Percentiles rank a stretch among this genome's conserved stretches.
Conservation (phyloP, 64 coral and sea anemone species). For the Stichodactyla mertensii region DNA sequence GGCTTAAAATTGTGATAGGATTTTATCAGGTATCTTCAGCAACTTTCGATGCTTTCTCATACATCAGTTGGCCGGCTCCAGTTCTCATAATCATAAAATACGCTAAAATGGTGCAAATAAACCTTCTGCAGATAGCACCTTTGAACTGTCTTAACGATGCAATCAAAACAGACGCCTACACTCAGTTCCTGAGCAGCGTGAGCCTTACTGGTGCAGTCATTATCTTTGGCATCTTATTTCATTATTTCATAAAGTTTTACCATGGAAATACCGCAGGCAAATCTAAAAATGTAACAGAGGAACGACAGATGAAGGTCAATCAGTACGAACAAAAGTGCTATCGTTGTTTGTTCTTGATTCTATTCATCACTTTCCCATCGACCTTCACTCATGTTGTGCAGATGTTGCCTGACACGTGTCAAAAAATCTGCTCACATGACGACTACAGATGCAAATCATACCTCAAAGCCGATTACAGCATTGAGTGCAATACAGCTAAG, state of each 20-base stretch:
- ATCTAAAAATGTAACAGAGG: neutral
- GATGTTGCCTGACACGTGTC: neutral
- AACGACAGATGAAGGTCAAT: neutral
- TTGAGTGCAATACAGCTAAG: neutral
- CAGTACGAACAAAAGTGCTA: slow-evolving; percentile 6
- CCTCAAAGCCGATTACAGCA: slow-evolving; percentile 12
- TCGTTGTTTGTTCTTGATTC: neutral
- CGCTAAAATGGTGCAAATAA: slow-evolving; percentile 45
- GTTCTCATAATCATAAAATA: slow-evolving; percentile 20
- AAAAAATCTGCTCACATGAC: neutral
- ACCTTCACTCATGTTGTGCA: neutral
- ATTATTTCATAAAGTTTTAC: slow-evolving; percentile 20
- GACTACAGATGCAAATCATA: neutral
- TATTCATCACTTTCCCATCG: slow-evolving; percentile 8
- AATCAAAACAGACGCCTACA: slow-evolving; percentile 30
- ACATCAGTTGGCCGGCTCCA: slow-evolving; percentile 40
- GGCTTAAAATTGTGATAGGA: slow-evolving; percentile 8
- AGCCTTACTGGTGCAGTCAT: slow-evolving; percentile 31
- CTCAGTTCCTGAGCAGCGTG: slow-evolving; percentile 11
- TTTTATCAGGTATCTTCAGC: slow-evolving; percentile 61
- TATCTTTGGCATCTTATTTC: slow-evolving; percentile 34
- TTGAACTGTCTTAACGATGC: slow-evolving; percentile 29
- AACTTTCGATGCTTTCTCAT: slow-evolving; percentile 32
- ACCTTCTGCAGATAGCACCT: slow-evolving; percentile 40
- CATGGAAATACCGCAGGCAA: neutral